phyloP scores from a whole-genome alignment of 2,888 invertebrate genomes.

The Tortricodes alternella region DNA sequence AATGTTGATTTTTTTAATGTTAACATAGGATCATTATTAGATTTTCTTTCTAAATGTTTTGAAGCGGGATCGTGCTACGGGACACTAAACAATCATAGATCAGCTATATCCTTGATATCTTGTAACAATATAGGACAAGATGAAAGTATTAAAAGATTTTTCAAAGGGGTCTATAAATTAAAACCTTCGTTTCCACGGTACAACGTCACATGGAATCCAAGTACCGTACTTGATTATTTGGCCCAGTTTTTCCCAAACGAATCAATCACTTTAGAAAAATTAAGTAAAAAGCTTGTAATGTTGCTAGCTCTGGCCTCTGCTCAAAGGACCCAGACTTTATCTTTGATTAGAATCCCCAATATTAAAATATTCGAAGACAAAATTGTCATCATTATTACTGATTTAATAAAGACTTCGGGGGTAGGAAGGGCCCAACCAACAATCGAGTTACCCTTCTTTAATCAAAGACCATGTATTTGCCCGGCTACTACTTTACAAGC shows the following conservation, averaged over 20 bases:
- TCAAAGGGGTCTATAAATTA: too few relatives aligned
- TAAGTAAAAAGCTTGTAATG: too few relatives aligned
- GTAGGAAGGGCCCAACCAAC: too few relatives aligned
- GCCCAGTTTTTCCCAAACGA: not conserved
- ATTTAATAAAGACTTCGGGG: constrained; percentile 32
- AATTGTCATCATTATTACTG: constrained; percentile 25
- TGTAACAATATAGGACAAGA: constrained; percentile 12
- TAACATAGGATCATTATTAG: too few relatives aligned
- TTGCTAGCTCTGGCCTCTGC: too few relatives aligned
- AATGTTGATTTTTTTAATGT: too few relatives aligned
- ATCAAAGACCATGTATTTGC: constrained; percentile 3
- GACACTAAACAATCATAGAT: constrained; percentile 29
- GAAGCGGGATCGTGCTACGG: too few relatives aligned
- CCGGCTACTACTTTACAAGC: constrained; percentile 7
- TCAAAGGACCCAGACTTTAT: too few relatives aligned
- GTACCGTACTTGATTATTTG: constrained; percentile 23
- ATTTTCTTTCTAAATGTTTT: too few relatives aligned
- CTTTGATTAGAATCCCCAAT: constrained; percentile 29
- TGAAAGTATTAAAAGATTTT: constrained; percentile 22
- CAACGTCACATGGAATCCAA: constrained; percentile 29
- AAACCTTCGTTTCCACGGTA: constrained; percentile 22
- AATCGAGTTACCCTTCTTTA: constrained; percentile 13
- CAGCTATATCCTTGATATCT: constrained; percentile 32
- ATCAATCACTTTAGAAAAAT: too few relatives aligned
- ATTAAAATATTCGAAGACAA: constrained; percentile 9